Base-by-base conservation (phyloP, 2,888 invertebrate genomes). In the Galerucella pusilla region DNA sequence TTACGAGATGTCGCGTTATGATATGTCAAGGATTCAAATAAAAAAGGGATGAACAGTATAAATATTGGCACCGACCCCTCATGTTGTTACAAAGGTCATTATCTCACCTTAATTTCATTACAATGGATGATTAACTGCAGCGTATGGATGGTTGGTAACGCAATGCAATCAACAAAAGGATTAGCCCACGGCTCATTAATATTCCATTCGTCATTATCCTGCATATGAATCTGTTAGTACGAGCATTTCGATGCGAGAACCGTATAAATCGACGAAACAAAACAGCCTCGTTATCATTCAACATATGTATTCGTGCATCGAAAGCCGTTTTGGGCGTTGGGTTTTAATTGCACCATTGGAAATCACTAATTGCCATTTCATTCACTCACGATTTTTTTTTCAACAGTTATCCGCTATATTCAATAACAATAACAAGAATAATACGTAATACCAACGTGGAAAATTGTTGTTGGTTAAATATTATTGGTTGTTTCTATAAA, bases 271-370 rank as follows among this genome's bases (percentile, higher is more conserved):
- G 7, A 35, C n/a, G 61, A 61, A 61, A 69, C 69, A 61, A 69
- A 60, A 60, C 60, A 25, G 46, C 3, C 35, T 69, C 69, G 60
- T 69, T 69, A 69, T 61, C 60, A 61, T 69, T 61, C 49, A 46
- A 46, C 14, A 10, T 49, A 52, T 45, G 35, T 49, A 52, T 45
- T n/a, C 42, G 35, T n/a, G 63, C 14, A 42, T 16, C 63, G 16
- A 28, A 25, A n/a, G 69, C 45, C 59, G 28, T 45, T 60, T 60
- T 63, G 46, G 69, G 60, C 61, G 69, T 59, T 28, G 69, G 45
- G 35, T 61, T 69, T 68, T 69, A 69, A 69, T 69, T 61, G 69
- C 69, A 60, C 45, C 25, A 46, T 60, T 69, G 25, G 42, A 60
- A 35, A 25, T 16, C 59, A 16, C 46, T 61, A 61, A 60, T 49